A percentile compares a stretch with the other conserved stretches of the same genome.
Conservation (phyloP, 2,797 vertebrate species). For the Cynodonichthys magdalenae region DNA sequence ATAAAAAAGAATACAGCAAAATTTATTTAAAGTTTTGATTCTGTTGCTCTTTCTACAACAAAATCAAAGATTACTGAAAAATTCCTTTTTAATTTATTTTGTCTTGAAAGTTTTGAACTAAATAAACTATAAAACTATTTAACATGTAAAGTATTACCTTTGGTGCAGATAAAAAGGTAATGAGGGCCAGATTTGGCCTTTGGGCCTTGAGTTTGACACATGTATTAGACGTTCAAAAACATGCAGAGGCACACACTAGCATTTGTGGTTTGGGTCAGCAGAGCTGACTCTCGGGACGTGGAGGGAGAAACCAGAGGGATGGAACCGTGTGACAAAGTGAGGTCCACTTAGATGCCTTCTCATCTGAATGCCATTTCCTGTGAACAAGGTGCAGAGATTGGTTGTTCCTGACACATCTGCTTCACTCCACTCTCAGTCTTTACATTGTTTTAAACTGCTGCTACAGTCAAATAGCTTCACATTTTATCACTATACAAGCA, state of each 20-base stretch:
- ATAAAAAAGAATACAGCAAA: too few relatives aligned
- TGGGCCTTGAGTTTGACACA: neutral
- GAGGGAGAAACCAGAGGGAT: slow-evolving; percentile 17
- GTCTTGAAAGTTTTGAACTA: too few relatives aligned
- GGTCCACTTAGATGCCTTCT: slow-evolving; percentile 65
- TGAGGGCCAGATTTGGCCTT: too few relatives aligned
- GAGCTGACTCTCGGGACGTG: slow-evolving; percentile 38
- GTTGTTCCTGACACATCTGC: slow-evolving; percentile 33
- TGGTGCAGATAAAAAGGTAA: too few relatives aligned
- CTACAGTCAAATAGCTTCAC: neutral
- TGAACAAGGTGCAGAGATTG: slow-evolving; percentile 57
- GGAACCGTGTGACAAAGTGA: slow-evolving; percentile 58
- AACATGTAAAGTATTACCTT: too few relatives aligned
- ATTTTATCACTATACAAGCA: neutral
- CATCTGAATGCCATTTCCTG: slow-evolving; percentile 68
- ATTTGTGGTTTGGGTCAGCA: slow-evolving; percentile 58
- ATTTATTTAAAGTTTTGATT: too few relatives aligned
- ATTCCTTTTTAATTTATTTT: too few relatives aligned
- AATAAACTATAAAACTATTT: too few relatives aligned
- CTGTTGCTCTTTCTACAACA: too few relatives aligned
- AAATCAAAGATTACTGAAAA: too few relatives aligned
- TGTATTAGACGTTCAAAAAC: slow-evolving; percentile 15
- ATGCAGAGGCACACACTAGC: slow-evolving; percentile 18
- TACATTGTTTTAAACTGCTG: too few relatives aligned
- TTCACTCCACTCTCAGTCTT: slow-evolving; percentile 8